A percentile compares a stretch with the other conserved stretches of the same genome.
These are phyloP conservation scores for Oenanthe melanoleuca DNA, from an alignment of 2,113 vertebrate genomes.

Conservation along the genomic window DNA sequence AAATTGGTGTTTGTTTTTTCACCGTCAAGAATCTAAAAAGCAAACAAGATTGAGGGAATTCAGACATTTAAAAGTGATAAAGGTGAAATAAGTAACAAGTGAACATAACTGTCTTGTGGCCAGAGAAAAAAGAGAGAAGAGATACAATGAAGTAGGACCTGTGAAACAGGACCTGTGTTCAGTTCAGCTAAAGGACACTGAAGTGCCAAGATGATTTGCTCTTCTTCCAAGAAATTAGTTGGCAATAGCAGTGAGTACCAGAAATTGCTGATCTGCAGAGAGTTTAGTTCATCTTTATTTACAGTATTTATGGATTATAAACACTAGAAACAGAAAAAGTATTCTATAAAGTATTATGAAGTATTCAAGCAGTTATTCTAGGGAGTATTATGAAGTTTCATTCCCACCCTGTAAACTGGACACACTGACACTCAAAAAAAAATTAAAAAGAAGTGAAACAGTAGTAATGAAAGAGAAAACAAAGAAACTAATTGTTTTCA, in stretches of 20 bases:
- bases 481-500: not conserved
- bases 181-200: not conserved
- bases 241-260: not conserved
- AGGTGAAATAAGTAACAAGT: not conserved
- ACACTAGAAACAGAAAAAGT: not conserved
- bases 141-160: not conserved
- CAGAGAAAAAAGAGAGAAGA: not conserved
- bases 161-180: not conserved
- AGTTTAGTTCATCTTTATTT: not conserved
- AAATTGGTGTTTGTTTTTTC: slow-evolving; percentile 73
- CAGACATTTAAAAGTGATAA: not conserved
- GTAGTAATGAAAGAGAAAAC: not conserved
- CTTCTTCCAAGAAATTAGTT: not conserved
- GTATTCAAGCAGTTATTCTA: not conserved
- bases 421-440: not conserved
- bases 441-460: not conserved
- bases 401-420: not conserved
- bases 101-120: not conserved
- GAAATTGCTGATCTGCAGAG: not conserved
- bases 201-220: not conserved
- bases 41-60: slow-evolving; percentile 23
- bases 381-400: not conserved
- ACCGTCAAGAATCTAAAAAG: slow-evolving; percentile 85
- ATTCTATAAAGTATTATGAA: not conserved
- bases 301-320: not conserved